Base-by-base conservation (phyloP, 1,140 invertebrate genomes). In the Chlorops oryzae region DNA sequence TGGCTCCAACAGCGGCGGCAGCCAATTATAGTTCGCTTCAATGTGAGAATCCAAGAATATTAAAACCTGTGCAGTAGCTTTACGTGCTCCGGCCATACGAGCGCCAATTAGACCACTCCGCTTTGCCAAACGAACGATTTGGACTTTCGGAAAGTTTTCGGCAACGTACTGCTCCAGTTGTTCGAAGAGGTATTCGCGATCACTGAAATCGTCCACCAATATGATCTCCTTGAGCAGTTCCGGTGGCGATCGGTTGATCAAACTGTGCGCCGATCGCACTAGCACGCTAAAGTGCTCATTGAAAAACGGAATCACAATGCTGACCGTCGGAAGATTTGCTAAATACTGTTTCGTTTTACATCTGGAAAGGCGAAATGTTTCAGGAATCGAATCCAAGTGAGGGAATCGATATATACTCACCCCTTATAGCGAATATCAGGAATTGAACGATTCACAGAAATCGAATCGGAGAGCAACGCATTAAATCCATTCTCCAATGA, bases 1-100 rank as follows among this genome's bases (percentile, higher is more conserved):
- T 2, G 92, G 92, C 55, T 96, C 91, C 65, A 95, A 72, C 53
- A 97, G 70, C 7, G 95, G 95, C 1, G 94, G 94, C 40, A 98
- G 66, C 91, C 92, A 98, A 73, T 97, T 97, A 48, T 92, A 84
- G 63, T 92, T 96, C 24, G 88, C 88, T 75, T 98, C 95, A 2
- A 87, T 88, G 61, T 97, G 94, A 0, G 93, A 94, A 73, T 98
- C 94, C 5, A 97, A 75, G 72, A 97, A 97, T 15, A 97, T 80
- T 1, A 96, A 73, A n/a, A 96, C 86, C 42, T 95, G 86, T 0
- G 84, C 90, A 3, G 77, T 85, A 2, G 93, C 92, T 41, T 72
- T 70, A 57, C 82, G 82, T 1, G 94, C 94, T 9, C 94, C 94
- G 10, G 90, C 85, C 38, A 94, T 73, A 28, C 94, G 76, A 1